Evolutionary conservation across 2,113 vertebrate genomes (phyloP).

Genomic region (Scomber scombrus): DNA sequence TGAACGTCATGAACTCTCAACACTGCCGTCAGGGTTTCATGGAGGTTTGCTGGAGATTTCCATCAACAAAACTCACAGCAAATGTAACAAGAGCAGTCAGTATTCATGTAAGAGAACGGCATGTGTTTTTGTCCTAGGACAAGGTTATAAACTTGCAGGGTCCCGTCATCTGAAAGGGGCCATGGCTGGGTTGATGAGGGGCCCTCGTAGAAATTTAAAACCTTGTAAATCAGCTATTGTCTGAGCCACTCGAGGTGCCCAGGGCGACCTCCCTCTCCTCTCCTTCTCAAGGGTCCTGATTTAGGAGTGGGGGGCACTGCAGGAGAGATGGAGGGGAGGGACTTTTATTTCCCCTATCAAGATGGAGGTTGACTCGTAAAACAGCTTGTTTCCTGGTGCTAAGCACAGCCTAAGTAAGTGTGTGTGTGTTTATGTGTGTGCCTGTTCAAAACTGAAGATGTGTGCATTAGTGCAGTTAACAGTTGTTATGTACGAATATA

Average conservation of each 20-base stretch:
- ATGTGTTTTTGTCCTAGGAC: conserved; percentile 56
- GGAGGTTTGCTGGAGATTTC: conserved; percentile 42
- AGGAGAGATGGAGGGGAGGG: conserved; percentile 34
- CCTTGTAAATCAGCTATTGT: conserved; percentile 77
- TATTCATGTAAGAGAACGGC: conserved; percentile 34
- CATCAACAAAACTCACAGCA: conserved; percentile 43
- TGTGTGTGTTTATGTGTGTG: conserved; percentile 17
- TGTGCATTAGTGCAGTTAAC: conserved; percentile 5
- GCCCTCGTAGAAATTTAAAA: conserved; percentile 72
- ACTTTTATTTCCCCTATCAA: conserved; percentile 71
- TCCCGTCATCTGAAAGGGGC: conserved; percentile 48
- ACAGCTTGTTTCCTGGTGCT: conserved; percentile 64
- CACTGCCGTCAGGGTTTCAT: conserved; percentile 24
- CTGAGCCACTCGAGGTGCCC: conserved; percentile 65
- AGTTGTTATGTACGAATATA: conserved; percentile 31
- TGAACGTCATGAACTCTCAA: conserved; percentile 31
- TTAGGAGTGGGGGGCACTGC: conserved; percentile 66
- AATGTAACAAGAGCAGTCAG: conserved; percentile 50
- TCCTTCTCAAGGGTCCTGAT: conserved; percentile 65
- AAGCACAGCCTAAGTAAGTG: conserved; percentile 42
- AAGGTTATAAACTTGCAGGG: conserved; percentile 52
- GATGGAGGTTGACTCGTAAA: conserved; percentile 72
- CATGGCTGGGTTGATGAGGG: conserved; percentile 41
- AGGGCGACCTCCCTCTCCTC: conserved; percentile 19
- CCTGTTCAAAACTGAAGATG: conserved; percentile 5